These are phyloP conservation scores for Macrocentrus cingulum DNA, from an alignment of 1,140 invertebrate species.

Conservation along the genomic window DNA sequence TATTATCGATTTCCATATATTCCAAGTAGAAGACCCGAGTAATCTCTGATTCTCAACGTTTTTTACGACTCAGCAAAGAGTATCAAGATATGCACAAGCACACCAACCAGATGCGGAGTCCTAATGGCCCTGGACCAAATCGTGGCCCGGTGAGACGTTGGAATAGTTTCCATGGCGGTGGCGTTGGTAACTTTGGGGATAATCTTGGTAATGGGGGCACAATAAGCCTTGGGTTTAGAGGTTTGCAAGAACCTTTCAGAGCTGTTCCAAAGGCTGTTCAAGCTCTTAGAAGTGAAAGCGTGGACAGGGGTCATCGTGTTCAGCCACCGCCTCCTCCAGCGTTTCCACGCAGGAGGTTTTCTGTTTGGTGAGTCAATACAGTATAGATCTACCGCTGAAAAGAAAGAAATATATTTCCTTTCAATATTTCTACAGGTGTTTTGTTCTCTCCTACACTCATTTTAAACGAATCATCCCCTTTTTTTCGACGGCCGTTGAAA, in stretches of 20 bases:
- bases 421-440: no score
- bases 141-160: conserved; percentile 59
- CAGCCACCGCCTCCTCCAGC: conserved; percentile 53
- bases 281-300: conserved; percentile 53
- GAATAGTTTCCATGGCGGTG: conserved; percentile 61
- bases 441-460: no score
- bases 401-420: no score
- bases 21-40: neutral
- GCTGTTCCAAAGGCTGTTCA: conserved; percentile 52
- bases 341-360: conserved; percentile 57
- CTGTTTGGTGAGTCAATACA: conserved; percentile 57
- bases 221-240: neutral
- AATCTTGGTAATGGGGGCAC: conserved; percentile 33
- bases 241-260: conserved; percentile 45
- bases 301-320: conserved; percentile 48
- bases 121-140: conserved; percentile 32
- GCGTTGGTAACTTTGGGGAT: conserved; percentile 39
- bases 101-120: conserved; percentile 46
- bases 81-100: conserved; percentile 49
- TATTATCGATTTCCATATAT: conserved; percentile 6
- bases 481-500: no score
- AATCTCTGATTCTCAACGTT: neutral
- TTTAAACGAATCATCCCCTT: no score
- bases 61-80: neutral
- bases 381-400: neutral